phyloP scores from a whole-genome alignment of 1,140 invertebrate genomes.

The Eriocheir sinensis region DNA sequence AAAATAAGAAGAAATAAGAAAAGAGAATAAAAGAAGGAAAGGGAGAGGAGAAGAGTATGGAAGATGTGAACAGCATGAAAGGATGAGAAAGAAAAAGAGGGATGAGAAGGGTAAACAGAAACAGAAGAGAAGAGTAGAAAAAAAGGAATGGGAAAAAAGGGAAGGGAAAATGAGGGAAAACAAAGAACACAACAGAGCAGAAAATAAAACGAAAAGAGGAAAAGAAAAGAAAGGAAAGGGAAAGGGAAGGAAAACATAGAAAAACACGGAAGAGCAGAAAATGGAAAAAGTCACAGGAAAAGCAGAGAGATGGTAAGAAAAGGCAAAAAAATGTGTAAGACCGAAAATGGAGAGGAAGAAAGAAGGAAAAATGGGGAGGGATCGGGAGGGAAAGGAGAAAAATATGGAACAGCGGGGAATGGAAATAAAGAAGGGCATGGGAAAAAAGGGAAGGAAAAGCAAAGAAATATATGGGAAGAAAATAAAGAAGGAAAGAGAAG shows the following conservation, averaged over 20 bases:
- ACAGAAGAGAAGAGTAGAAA: neutral
- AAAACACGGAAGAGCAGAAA: neutral
- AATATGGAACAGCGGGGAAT: neutral
- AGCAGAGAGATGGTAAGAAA: no score
- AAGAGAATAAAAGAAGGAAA: neutral
- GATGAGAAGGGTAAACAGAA: neutral
- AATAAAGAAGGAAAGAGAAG: no score
- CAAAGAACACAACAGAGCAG: neutral
- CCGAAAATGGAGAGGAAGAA: no score
- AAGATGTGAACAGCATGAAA: no score
- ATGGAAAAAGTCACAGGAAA: neutral
- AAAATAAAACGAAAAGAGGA: neutral
- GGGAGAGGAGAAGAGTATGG: conserved; percentile 19
- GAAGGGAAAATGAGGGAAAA: no score
- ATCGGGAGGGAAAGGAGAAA: neutral
- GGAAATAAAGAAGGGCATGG: neutral
- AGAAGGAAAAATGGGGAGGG: neutral
- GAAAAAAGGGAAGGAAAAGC: no score
- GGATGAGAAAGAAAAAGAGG: conserved; percentile 23
- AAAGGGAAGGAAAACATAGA: neutral
- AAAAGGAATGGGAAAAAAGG: no score
- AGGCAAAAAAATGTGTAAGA: no score
- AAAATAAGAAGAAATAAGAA: no score
- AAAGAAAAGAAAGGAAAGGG: neutral
- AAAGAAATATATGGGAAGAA: no score